Evolutionary conservation across 2,797 vertebrate species (phyloP).

Genomic region (Pseudochromis fuscus): DNA sequence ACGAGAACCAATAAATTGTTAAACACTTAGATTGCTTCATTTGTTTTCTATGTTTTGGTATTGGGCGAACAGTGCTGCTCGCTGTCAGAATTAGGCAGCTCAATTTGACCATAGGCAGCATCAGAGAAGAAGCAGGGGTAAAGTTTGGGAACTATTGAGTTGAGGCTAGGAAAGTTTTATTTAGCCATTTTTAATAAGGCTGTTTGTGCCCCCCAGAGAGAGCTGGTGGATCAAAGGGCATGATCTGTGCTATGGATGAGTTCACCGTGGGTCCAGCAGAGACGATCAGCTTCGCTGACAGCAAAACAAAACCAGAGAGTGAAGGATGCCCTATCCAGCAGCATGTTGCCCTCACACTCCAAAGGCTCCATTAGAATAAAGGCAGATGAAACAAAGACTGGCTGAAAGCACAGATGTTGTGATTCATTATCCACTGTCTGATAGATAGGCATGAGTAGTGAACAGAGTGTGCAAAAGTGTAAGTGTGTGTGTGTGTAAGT

Average conservation of each 20-base stretch:
- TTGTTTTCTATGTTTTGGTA: conserved; percentile 76
- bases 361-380: conserved; percentile 78
- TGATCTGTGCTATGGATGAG: conserved; percentile 82
- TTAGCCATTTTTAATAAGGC: conserved; percentile 83
- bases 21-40: conserved; percentile 75
- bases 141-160: conserved; percentile 81
- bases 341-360: conserved; percentile 77
- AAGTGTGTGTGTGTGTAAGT: conserved; percentile 44
- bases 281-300: conserved; percentile 76
- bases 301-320: conserved; percentile 78
- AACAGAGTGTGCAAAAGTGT: conserved; percentile 45
- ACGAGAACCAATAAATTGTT: conserved; percentile 77
- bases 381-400: conserved; percentile 80
- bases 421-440: conserved; percentile 76
- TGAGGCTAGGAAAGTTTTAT: conserved; percentile 81
- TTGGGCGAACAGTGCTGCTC: conserved; percentile 55
- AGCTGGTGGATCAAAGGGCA: conserved; percentile 79
- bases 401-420: conserved; percentile 78
- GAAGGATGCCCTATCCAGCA: conserved; percentile 78
- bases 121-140: conserved; percentile 64
- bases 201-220: conserved; percentile 79
- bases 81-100: conserved; percentile 75
- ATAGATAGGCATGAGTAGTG: conserved; percentile 67
- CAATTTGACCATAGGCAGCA: conserved; percentile 81
- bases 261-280: conserved; percentile 71